Conservation (phyloP, 1,140 invertebrate genomes). For the Aethina tumida region DNA sequence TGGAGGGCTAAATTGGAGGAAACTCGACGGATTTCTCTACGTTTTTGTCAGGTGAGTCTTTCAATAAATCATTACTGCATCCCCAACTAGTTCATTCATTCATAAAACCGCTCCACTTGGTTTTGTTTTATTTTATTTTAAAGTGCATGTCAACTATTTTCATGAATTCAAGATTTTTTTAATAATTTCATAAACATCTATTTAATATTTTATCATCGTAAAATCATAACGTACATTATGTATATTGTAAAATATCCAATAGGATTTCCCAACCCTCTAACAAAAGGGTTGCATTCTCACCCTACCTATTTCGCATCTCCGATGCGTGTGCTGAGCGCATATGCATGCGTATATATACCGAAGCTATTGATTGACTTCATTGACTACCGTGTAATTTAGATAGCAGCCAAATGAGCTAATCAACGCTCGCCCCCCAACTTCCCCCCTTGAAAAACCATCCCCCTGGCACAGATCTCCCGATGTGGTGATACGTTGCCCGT, state of each 20-base stretch:
- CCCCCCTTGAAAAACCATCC: conserved; percentile 3
- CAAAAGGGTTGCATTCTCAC: conserved; percentile 1
- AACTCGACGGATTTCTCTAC: conserved; percentile 6
- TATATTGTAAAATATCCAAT: too few relatives aligned
- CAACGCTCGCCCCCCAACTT: conserved; percentile 7
- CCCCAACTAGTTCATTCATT: too few relatives aligned
- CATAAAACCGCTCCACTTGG: not conserved
- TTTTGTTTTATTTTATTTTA: too few relatives aligned
- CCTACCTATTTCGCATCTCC: conserved; percentile 2
- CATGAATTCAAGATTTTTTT: too few relatives aligned
- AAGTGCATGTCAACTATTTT: too few relatives aligned
- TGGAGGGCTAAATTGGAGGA: conserved; percentile 15
- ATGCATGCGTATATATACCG: conserved; percentile 23
- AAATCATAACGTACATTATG: too few relatives aligned
- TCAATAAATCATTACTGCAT: too few relatives aligned
- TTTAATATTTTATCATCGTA: too few relatives aligned
- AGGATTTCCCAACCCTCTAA: too few relatives aligned
- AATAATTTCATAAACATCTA: too few relatives aligned
- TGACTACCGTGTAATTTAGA: conserved; percentile 19
- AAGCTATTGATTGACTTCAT: conserved; percentile 29
- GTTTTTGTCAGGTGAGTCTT: conserved; percentile 14
- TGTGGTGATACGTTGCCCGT: too few relatives aligned
- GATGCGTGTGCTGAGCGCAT: conserved; percentile 8
- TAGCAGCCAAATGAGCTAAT: conserved; percentile 20
- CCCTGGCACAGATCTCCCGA: too few relatives aligned